Evolutionary conservation across 2,113 vertebrate species (phyloP).

Genomic region (Syngnathus floridae): DNA sequence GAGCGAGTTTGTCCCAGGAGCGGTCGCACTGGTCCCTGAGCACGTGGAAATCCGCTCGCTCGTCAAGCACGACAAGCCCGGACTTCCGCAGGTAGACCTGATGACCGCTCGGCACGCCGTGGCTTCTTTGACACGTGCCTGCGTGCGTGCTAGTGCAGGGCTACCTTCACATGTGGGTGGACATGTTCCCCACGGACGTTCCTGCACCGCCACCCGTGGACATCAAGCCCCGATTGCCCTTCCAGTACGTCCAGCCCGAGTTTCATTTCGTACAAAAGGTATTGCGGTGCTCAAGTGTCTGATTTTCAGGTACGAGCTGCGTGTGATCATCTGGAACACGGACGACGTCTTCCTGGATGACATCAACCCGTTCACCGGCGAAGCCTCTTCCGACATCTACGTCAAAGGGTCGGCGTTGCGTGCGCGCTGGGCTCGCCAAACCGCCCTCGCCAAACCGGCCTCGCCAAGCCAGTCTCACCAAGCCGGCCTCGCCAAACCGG

Average conservation of each 20-base stretch:
- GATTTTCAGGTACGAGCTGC: slow-evolving; percentile 80
- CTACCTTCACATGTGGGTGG: slow-evolving; percentile 90
- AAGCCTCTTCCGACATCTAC: slow-evolving; percentile 87
- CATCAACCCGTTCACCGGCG: slow-evolving; percentile 85
- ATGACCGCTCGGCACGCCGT: not conserved
- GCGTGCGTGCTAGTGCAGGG: slow-evolving; percentile 67
- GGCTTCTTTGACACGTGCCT: not conserved
- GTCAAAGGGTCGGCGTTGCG: slow-evolving; percentile 78
- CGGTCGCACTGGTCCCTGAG: slow-evolving; percentile 80
- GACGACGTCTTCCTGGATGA: slow-evolving; percentile 88
- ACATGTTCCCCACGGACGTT: slow-evolving; percentile 87
- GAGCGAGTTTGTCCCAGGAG: slow-evolving; percentile 72
- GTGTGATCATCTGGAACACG: slow-evolving; percentile 91
- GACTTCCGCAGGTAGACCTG: slow-evolving; percentile 78
- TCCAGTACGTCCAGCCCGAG: slow-evolving; percentile 68
- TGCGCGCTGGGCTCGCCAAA: not conserved
- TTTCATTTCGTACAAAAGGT: not conserved
- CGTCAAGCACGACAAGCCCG: slow-evolving; percentile 72
- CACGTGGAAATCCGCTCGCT: slow-evolving; percentile 83
- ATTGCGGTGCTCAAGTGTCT: not conserved
- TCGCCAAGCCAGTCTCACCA: no score
- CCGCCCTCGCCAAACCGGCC: no score
- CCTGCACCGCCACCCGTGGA: slow-evolving; percentile 82
- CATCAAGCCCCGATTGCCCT: slow-evolving; percentile 84
- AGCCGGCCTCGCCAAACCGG: no score